A percentile compares a stretch with the other conserved stretches of the same genome.
Conservation (phyloP, 2,113 vertebrate genomes). For the Rutilus rutilus region DNA sequence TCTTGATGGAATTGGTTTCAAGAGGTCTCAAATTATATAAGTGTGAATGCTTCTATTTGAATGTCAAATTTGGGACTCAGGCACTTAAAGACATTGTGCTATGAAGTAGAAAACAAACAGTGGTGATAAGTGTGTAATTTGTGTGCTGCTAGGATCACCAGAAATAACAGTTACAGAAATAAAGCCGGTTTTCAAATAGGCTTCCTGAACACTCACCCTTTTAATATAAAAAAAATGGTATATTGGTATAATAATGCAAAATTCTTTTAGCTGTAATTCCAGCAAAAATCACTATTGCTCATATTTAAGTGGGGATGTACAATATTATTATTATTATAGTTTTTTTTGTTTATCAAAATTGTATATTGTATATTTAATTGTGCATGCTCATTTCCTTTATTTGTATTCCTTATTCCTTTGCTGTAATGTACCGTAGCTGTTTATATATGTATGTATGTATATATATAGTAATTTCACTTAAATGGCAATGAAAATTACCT, state of each 20-base stretch:
- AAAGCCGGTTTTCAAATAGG: not conserved
- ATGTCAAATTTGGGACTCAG: not conserved
- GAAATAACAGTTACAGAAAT: not conserved
- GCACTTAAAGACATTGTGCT: not conserved
- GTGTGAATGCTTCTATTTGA: not conserved
- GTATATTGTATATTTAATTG: no score
- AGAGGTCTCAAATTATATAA: not conserved
- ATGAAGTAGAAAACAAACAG: not conserved
- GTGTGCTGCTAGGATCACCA: not conserved
- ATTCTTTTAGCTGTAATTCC: not conserved
- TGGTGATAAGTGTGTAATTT: not conserved
- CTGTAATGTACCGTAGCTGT: no score
- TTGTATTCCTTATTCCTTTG: no score
- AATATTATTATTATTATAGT: not conserved
- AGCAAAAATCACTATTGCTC: not conserved
- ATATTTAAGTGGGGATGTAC: not conserved
- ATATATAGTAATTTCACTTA: no score
- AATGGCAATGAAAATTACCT: no score
- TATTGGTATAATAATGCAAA: not conserved
- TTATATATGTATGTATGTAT: no score
- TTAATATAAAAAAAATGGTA: not conserved
- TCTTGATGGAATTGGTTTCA: conserved; percentile 6
- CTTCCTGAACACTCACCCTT: not conserved
- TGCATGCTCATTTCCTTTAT: no score
- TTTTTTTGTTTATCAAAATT: not conserved